phyloP scores from a whole-genome alignment of 2,113 vertebrate genomes.

The Alligator mississippiensis region DNA sequence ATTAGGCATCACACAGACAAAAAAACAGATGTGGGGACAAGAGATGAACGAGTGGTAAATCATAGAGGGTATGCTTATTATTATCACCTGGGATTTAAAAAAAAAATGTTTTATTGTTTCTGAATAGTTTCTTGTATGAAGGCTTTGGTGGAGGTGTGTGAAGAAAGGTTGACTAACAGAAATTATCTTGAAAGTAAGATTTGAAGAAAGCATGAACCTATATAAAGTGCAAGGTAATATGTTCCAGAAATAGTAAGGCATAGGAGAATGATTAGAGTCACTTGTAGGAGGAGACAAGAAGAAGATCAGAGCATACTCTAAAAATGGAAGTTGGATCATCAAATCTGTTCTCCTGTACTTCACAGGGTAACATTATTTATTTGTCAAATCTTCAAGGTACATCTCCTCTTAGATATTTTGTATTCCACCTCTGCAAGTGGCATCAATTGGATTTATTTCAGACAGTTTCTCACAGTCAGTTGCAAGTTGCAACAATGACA shows the following conservation, averaged over 20 bases:
- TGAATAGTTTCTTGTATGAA: neutral
- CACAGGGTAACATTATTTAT: neutral
- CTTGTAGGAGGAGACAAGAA: neutral
- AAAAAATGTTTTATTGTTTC: too few species aligned
- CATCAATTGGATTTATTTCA: neutral
- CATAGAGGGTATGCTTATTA: neutral
- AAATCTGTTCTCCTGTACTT: neutral
- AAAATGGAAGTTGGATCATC: neutral
- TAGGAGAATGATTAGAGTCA: too few species aligned
- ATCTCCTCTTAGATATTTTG: neutral
- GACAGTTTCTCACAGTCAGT: neutral
- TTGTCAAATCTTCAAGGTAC: neutral
- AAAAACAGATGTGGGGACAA: neutral
- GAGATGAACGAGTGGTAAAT: neutral
- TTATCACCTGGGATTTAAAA: neutral
- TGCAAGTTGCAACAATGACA: too few species aligned
- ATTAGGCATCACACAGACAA: conserved; percentile 5
- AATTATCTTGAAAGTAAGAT: neutral
- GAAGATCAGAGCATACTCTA: neutral
- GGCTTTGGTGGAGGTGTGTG: rapidly evolving
- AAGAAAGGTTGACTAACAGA: neutral
- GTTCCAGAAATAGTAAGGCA: neutral
- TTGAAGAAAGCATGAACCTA: neutral
- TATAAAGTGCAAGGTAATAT: rapidly evolving
- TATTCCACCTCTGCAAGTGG: neutral